These are phyloP conservation scores for Danio choprae DNA, from an alignment of 2,797 vertebrate genomes.

Conservation along the genomic window DNA sequence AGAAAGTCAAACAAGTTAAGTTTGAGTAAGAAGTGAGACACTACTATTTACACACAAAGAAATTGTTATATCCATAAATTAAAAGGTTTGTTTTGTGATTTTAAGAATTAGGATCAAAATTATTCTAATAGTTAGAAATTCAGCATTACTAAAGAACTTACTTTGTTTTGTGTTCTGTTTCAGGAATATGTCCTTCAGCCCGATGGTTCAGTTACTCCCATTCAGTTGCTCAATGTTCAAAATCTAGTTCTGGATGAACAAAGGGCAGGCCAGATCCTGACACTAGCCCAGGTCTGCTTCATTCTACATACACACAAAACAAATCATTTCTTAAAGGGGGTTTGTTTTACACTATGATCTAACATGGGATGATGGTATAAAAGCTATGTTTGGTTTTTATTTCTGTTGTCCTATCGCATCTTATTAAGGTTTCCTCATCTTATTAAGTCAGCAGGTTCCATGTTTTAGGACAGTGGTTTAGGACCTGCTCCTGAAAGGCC, in stretches of 20 bases:
- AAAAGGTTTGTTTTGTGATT: neutral
- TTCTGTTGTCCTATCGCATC: neutral
- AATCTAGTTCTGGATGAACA: constrained; percentile 84
- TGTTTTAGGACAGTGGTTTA: too few relatives aligned
- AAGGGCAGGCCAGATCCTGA: constrained; percentile 81
- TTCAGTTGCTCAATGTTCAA: constrained; percentile 74
- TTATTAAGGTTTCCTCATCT: neutral
- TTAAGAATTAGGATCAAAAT: neutral
- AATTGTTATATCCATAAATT: neutral
- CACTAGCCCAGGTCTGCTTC: constrained; percentile 39
- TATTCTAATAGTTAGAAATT: neutral
- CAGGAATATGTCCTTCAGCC: constrained; percentile 84
- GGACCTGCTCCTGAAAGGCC: too few relatives aligned
- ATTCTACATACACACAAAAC: neutral
- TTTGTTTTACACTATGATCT: neutral
- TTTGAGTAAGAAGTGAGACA: too few relatives aligned
- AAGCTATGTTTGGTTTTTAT: neutral
- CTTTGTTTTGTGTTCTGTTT: constrained; percentile 7
- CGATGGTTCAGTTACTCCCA: constrained; percentile 80
- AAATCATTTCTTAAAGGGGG: neutral
- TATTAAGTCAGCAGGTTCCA: neutral
- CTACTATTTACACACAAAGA: too few relatives aligned
- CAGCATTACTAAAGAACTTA: too few relatives aligned
- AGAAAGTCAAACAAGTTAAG: too few relatives aligned
- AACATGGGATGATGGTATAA: neutral